Conservation (phyloP, 2,888 invertebrate genomes). For the Papilio demoleus region DNA sequence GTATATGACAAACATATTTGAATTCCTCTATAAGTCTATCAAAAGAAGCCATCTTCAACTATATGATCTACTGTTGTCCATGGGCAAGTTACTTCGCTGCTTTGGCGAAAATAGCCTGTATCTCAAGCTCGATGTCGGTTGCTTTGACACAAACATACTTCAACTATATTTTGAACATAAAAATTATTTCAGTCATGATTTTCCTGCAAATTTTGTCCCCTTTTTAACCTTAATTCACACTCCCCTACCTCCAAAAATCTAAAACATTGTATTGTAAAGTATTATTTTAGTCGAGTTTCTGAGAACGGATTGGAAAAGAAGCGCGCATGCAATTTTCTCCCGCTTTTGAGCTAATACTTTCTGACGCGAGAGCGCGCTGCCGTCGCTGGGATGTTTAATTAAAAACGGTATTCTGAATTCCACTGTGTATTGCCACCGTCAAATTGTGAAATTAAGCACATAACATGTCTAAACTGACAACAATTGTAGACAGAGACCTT, state of each 20-base stretch:
- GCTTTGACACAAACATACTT: too few species aligned
- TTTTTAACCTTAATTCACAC: too few species aligned
- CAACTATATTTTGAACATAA: too few species aligned
- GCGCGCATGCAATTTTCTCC: constrained; percentile 55
- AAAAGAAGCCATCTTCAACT: too few species aligned
- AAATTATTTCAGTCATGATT: too few species aligned
- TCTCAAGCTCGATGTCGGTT: too few species aligned
- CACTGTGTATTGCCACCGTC: constrained; percentile 44
- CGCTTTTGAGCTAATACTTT: constrained; percentile 64
- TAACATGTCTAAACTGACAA: background rate
- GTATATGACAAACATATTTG: background rate
- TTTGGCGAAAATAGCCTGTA: too few species aligned
- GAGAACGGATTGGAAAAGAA: constrained; percentile 55
- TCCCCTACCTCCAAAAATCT: too few species aligned
- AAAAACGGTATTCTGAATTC: constrained; percentile 72
- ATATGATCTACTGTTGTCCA: too few species aligned
- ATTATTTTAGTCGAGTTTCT: constrained; percentile 54
- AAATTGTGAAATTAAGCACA: background rate
- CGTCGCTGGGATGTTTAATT: constrained; percentile 62
- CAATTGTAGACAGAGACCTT: background rate
- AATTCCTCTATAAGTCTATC: background rate
- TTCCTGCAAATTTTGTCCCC: too few species aligned
- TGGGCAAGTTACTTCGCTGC: too few species aligned
- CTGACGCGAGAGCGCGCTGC: constrained; percentile 64
- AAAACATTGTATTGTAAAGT: constrained; percentile 41